Evolutionary conservation across 1,140 invertebrate species (phyloP), one percentile per base, ranked within the genome.

Genomic region (Drosophila parabipectinata): DNA sequence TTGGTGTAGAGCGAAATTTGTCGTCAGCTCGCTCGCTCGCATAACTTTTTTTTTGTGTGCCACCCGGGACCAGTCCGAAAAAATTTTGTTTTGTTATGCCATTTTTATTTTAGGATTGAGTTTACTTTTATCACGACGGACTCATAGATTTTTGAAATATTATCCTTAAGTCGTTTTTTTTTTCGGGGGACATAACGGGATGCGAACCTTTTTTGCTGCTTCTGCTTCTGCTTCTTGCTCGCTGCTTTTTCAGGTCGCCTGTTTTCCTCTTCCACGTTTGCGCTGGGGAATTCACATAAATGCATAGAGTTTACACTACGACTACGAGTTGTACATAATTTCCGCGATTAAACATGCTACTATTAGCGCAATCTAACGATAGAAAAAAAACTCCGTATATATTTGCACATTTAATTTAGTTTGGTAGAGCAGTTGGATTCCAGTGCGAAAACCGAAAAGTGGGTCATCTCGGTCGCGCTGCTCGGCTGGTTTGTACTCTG

Each of bases 401-500:
- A 69, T 57, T 58, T 66, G 48, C 72, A 74, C 45, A 75, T 75
- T 82, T 81, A 62, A 73, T 47, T 47, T 18, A 47, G 44, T 47
- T 75, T 59, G 80, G 59, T 60, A 82, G 41, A 44, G 83, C 79
- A 82, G 83, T 87, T 88, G 66, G 66, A 55, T 68, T 71, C 77
- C 71, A 81, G 76, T 91, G 90, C 85, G 89, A 91, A 91, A 91
- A 91, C 85, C 90, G 69, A 82, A 91, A 91, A 91, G 78, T 91
- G 90, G 90, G 90, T 91, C 89, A 91, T 91, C 89, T 85, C 83
- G 79, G 79, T 91, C 85, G 90, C 84, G 77, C 71, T 90, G 74
- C 84, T 90, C 77, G 82, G 81, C 77, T 84, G 77, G 80, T 79
- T 84, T 84, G 77, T 80, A 84, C 80, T 84, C 80, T 84, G 80